phyloP scores from a whole-genome alignment of 1,140 invertebrate species.

The Bombus terrestris region DNA sequence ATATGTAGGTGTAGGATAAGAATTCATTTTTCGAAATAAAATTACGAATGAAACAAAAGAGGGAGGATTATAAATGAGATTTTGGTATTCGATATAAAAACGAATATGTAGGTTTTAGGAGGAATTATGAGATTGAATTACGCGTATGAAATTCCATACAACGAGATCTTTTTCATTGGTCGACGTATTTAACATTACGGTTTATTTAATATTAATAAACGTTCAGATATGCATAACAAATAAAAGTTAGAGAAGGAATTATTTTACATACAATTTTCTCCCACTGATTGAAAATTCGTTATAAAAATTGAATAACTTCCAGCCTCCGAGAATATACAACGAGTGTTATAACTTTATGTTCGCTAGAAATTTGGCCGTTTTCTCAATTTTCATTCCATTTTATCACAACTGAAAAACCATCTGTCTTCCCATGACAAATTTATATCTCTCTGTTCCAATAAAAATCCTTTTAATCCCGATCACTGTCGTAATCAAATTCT shows the following conservation, averaged over 20 bases:
- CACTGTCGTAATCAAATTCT: too few relatives aligned
- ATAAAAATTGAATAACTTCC: too few relatives aligned
- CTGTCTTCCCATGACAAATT: too few relatives aligned
- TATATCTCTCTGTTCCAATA: background rate
- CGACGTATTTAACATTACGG: background rate
- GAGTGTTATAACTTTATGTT: background rate
- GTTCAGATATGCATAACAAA: background rate
- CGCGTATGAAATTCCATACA: too few relatives aligned
- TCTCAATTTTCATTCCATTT: background rate
- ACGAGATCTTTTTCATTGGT: background rate
- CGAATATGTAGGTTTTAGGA: background rate
- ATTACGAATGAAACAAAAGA: background rate
- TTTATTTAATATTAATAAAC: background rate
- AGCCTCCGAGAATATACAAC: too few relatives aligned
- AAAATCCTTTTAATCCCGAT: background rate
- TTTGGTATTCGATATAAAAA: too few relatives aligned
- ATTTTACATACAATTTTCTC: too few relatives aligned
- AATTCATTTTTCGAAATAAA: too few relatives aligned
- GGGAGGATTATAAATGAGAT: background rate
- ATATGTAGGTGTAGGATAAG: background rate
- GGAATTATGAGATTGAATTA: conserved; percentile 1
- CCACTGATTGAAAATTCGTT: too few relatives aligned
- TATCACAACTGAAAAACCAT: background rate
- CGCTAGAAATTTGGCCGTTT: background rate
- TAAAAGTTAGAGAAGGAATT: too few relatives aligned